A percentile compares a stretch with the other conserved stretches of the same genome.
phyloP scores from a whole-genome alignment of 2,113 vertebrate species.

The Trematocara stigmaticum region DNA sequence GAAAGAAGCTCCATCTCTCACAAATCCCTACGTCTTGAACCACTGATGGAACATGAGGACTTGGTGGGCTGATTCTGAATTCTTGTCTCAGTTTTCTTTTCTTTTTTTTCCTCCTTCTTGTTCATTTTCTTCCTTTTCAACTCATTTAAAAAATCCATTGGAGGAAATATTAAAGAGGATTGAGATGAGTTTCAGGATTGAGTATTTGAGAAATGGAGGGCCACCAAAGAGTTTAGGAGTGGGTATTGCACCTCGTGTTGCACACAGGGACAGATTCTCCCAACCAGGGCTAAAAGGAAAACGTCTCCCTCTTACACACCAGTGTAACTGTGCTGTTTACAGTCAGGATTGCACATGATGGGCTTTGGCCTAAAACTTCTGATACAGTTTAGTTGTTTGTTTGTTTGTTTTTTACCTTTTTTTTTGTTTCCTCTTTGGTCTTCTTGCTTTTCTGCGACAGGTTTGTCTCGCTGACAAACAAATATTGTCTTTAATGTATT shows the following conservation, averaged over 20 bases:
- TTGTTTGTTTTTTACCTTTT: too few species aligned
- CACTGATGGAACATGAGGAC: not conserved
- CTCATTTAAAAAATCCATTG: not conserved
- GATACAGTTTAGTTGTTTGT: not conserved
- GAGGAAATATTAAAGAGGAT: not conserved
- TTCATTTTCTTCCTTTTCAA: not conserved
- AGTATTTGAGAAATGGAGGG: not conserved
- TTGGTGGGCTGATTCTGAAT: slow-evolving; percentile 5
- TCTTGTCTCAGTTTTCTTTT: not conserved
- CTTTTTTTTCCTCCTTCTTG: accelerated
- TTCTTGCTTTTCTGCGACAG: not conserved
- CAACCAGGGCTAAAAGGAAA: not conserved
- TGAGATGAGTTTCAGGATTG: slow-evolving; percentile 8
- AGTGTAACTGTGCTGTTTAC: not conserved
- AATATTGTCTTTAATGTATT: not conserved
- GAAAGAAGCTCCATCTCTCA: slow-evolving; percentile 10
- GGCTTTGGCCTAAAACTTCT: not conserved
- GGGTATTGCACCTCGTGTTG: not conserved
- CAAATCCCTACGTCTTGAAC: not conserved
- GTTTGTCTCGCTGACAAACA: not conserved
- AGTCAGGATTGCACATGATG: not conserved
- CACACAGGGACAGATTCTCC: not conserved
- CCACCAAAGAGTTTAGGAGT: not conserved
- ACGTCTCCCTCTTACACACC: not conserved
- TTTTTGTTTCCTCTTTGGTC: not conserved